Evolutionary conservation across 2,113 vertebrate species (phyloP).

Genomic region (Prolemur simus): DNA sequence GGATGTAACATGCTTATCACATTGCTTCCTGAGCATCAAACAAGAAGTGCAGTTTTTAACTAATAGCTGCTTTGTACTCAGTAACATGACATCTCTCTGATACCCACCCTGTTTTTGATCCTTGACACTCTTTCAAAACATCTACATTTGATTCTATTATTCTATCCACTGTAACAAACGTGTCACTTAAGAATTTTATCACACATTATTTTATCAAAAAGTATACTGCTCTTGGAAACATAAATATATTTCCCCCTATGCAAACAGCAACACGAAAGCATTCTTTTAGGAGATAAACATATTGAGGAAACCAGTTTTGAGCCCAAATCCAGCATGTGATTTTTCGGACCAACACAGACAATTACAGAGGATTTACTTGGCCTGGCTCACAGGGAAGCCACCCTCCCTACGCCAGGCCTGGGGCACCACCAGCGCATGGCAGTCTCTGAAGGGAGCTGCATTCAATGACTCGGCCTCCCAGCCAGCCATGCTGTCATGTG

Average conservation of each 20-base stretch:
- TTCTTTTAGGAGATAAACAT: not conserved
- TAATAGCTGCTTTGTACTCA: not conserved
- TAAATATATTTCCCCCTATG: not conserved
- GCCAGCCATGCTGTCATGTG: not conserved
- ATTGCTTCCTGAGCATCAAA: not conserved
- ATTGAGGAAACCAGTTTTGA: not conserved
- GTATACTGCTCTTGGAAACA: not conserved
- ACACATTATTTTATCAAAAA: not conserved
- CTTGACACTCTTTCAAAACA: not conserved
- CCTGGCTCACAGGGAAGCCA: not conserved
- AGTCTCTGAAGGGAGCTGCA: not conserved
- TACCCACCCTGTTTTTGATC: not conserved
- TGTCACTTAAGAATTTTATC: not conserved
- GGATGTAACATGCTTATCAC: not conserved
- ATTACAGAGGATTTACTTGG: not conserved
- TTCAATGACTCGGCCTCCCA: not conserved
- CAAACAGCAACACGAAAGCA: not conserved
- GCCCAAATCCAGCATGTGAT: not conserved
- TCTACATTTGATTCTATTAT: not conserved
- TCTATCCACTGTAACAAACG: too few species aligned
- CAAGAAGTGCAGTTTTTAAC: not conserved
- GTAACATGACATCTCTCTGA: not conserved
- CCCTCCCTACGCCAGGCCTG: not conserved
- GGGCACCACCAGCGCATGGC: fast-evolving
- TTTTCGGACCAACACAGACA: not conserved